phyloP scores from a whole-genome alignment of 1,140 invertebrate genomes.

The Tetragnatha versicolor region DNA sequence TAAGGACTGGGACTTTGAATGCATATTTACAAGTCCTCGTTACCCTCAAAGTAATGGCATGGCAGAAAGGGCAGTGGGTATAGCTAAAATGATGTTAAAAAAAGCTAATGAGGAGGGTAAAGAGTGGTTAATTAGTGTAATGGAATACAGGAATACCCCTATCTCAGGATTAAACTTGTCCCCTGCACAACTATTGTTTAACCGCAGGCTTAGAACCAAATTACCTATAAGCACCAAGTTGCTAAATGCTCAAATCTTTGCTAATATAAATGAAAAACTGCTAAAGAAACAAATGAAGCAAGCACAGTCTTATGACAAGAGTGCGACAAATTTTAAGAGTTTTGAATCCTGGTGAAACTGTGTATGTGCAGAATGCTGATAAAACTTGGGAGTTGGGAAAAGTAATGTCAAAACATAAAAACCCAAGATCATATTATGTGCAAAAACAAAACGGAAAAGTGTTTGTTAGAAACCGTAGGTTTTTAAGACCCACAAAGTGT shows the following conservation, averaged over 20 bases:
- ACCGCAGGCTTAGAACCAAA: slow-evolving; percentile 1
- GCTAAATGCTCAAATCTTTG: not conserved
- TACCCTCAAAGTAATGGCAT: too few relatives aligned
- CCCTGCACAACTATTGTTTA: slow-evolving; percentile 20
- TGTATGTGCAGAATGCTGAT: not conserved
- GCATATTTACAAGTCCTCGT: not conserved
- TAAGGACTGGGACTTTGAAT: slow-evolving; percentile 28
- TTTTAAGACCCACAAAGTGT: not conserved
- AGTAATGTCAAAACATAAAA: not conserved
- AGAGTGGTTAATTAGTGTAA: not conserved
- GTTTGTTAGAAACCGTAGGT: not conserved
- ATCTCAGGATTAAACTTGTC: slow-evolving; percentile 3
- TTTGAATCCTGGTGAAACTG: not conserved
- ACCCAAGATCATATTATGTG: not conserved
- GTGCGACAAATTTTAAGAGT: too few relatives aligned
- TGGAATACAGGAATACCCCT: slow-evolving; percentile 36
- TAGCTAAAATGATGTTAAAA: slow-evolving; percentile 10
- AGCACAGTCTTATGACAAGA: not conserved
- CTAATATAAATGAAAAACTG: not conserved
- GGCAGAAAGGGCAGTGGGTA: slow-evolving; percentile 18
- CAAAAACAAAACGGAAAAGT: not conserved
- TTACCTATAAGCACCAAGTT: not conserved
- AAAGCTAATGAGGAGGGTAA: not conserved
- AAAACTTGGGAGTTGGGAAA: not conserved
- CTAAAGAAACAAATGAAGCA: not conserved